Evolutionary conservation across 2,888 invertebrate species (phyloP), one percentile per base, ranked within the genome.

Genomic region (Dorcus parallelipipedus): DNA sequence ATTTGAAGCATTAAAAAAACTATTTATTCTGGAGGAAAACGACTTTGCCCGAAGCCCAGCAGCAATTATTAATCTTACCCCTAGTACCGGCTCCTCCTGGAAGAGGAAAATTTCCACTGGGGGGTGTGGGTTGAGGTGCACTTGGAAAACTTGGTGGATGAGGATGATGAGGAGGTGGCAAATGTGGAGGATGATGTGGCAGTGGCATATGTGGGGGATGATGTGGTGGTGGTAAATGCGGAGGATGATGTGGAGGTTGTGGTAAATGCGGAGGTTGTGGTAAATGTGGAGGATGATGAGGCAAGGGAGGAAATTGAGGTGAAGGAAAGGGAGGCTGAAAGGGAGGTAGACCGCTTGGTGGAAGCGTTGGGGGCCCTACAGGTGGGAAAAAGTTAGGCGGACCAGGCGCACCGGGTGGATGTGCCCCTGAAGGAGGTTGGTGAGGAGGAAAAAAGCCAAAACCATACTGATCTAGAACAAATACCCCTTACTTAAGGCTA

Each of bases 281-380:
- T 42, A 40, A 40, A 14, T 9, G 43, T 26, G 47, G 50, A 26
- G 41, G 41, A 23, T 53, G 52, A 40, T 45, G 49, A 0, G 23
- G 56, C 23, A 51, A 51, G 3, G 17, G 10, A 10, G 45, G 20
- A 17, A 38, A 26, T 23, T 14, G 38, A 39, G 54, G 23, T 20
- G 17, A 39, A 40, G 53, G 45, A 33, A 20, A 26, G 5, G 50
- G 54, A 17, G 52, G 42, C 8, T 45, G 52, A 38, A 40, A n/a
- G 1, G 56, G 47, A 26, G 53, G 58, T 5, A 54, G 59, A 20
- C 50, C 56, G 4, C 26, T 10, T 10, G 57, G 42, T 9, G 40
- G 23, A 33, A 57, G 53, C 38, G 57, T 49, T 10, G 54, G 23
- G 41, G 59, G 54, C 50, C 50, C 49, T 43, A 49, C 54, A 1